Evolutionary conservation across 2,888 invertebrate species (phyloP), one percentile per base, ranked within the genome.

Genomic region (Cantharis rustica): DNA sequence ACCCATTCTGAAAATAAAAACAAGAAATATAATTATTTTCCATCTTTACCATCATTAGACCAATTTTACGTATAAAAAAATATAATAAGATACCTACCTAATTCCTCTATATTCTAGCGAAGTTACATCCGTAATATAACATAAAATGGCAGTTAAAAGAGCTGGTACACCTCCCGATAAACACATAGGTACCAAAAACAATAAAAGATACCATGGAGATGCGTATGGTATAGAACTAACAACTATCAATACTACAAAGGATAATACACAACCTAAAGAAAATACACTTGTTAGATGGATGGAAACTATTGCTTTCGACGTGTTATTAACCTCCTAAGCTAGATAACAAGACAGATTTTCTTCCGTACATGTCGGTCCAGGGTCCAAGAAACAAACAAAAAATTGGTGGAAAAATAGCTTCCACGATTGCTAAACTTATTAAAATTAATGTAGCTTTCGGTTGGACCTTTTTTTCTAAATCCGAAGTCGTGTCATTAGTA

Each of bases 281-380:
- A 10, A 23, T 63, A 15, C 3, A 27, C n/a, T n/a, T 27, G 17
- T 72, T 71, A 63, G 16, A 71, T 71, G 10, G 26, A 63, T 10
- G 27, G 16, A 10, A 13, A 70, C n/a, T 2, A 70, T 61, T 47
- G 15, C 7, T 75, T 62, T 92, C 94, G 9, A 7, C 1, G 7
- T 47, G 47, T n/a, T 47, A n/a, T 47, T 47, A n/a, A 47, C 47
- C 93, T 79, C 90, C 85, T 78, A 93, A 88, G 2, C 93, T 91
- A 81, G 92, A 89, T 1, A 94, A 85, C 31, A 80, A 84, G 71
- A 95, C 88, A 5, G 95, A 94, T 84, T 93, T 93, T 68, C 95
- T 90, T 26, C 96, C 95, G 88, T 93, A 91, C 79, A 90, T 92
- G 84, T 96, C 95, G 69, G 95, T 95, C 95, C 95, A 96, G 0